Conservation (phyloP, 1,140 invertebrate species). For the Dufourea novaeangliae region DNA sequence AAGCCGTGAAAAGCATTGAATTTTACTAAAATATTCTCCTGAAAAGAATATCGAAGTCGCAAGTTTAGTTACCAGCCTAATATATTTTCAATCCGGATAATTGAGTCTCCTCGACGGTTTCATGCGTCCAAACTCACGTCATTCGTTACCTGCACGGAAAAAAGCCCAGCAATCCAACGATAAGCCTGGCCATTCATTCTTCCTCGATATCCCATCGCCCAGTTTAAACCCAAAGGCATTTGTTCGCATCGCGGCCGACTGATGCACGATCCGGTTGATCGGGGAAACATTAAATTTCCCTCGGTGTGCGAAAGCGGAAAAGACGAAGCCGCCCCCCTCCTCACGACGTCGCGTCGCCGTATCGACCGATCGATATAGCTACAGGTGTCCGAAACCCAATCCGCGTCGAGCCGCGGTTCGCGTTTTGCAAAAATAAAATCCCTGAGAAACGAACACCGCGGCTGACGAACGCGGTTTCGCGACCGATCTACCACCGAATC, state of each 20-base stretch:
- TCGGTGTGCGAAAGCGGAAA: constrained; percentile 23
- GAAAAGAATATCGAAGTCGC: too few relatives aligned
- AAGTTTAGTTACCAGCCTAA: too few relatives aligned
- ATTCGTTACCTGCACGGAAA: too few relatives aligned
- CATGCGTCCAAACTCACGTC: too few relatives aligned
- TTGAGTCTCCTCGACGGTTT: too few relatives aligned
- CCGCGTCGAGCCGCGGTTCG: constrained; percentile 21
- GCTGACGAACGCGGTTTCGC: background rate
- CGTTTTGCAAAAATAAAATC: constrained; percentile 30
- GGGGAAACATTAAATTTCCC: constrained; percentile 47
- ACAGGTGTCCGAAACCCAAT: constrained; percentile 73
- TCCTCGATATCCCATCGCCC: background rate
- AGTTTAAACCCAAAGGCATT: constrained; percentile 9
- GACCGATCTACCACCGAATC: background rate
- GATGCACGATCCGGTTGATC: constrained; percentile 19
- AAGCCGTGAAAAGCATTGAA: too few relatives aligned
- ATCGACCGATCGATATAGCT: constrained; percentile 75
- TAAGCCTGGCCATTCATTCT: background rate
- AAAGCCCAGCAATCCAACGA: too few relatives aligned
- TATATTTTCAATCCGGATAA: too few relatives aligned
- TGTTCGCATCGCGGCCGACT: background rate
- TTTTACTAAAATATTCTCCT: too few relatives aligned
- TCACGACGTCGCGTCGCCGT: too few relatives aligned
- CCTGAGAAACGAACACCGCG: background rate
- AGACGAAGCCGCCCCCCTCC: constrained; percentile 43